These are phyloP conservation scores for Drosophila nikananu DNA, from an alignment of 1,140 invertebrate species.

Conservation along the genomic window DNA sequence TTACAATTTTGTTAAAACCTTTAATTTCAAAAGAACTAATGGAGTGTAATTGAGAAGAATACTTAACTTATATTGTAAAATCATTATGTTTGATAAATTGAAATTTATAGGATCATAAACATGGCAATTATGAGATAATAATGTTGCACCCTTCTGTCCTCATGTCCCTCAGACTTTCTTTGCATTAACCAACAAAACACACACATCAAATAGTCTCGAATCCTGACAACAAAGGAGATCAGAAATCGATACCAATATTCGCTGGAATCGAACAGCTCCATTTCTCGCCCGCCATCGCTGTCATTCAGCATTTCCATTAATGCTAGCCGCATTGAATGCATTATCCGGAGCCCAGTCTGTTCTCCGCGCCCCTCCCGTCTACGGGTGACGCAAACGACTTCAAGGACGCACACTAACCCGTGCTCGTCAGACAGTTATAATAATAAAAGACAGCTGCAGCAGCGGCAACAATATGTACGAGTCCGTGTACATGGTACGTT, in stretches of 20 bases:
- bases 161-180: not conserved
- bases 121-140: not conserved
- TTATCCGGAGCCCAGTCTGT: conserved; percentile 12
- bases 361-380: conserved; percentile 2
- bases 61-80: not conserved
- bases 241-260: conserved; percentile 3
- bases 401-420: conserved; percentile 76
- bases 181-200: not conserved
- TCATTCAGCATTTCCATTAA: conserved; percentile 18
- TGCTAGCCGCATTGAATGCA: conserved; percentile 25
- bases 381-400: conserved; percentile 72
- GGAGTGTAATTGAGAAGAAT: no score
- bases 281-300: conserved; percentile 19
- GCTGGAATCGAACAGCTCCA: conserved; percentile 6
- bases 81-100: not conserved
- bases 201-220: not conserved
- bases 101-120: no score
- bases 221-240: conserved; percentile 10
- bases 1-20: not conserved
- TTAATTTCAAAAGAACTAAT: not conserved
- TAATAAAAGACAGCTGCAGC: conserved; percentile 48
- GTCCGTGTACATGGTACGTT: conserved; percentile 10
- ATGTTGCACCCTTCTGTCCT: not conserved
- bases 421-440: conserved; percentile 54
- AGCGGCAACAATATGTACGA: conserved; percentile 20